phyloP scores from a whole-genome alignment of 2,888 invertebrate genomes.

The Seladonia tumulorum region DNA sequence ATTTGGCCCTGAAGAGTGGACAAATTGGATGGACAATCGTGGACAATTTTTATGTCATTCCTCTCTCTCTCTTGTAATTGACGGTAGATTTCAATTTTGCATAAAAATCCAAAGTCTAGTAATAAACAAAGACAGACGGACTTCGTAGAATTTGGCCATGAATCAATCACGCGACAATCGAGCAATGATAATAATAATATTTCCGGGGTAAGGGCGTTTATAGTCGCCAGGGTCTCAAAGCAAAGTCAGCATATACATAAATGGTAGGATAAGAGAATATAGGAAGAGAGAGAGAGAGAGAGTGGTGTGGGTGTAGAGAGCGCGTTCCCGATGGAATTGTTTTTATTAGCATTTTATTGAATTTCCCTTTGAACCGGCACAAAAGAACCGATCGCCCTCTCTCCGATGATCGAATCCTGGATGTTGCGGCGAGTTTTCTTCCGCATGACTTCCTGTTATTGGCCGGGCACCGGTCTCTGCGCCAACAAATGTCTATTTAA shows the following conservation, averaged over 20 bases:
- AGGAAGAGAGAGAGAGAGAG: background rate
- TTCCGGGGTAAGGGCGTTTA: background rate
- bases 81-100: too few relatives aligned
- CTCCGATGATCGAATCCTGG: slow-evolving; percentile 42
- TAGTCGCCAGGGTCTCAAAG: background rate
- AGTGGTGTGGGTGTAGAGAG: background rate
- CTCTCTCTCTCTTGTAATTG: too few relatives aligned
- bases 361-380: slow-evolving; percentile 36
- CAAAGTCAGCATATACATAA: background rate
- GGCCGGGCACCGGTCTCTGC: background rate
- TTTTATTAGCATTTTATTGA: slow-evolving; percentile 64
- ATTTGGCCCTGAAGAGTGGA: too few relatives aligned
- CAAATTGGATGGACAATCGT: too few relatives aligned
- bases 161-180: too few relatives aligned
- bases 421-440: slow-evolving; percentile 19
- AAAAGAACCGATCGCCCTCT: slow-evolving; percentile 40
- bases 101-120: too few relatives aligned
- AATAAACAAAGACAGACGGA: too few relatives aligned
- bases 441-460: slow-evolving; percentile 5
- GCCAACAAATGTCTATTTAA: slow-evolving; percentile 1
- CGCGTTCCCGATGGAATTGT: slow-evolving; percentile 32
- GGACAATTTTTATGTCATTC: too few relatives aligned
- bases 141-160: too few relatives aligned
- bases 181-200: background rate
- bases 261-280: background rate